Conservation (phyloP, 30 jellyfish, hydroid and myxozoan genomes). For the Turritopsis dohrnii region DNA sequence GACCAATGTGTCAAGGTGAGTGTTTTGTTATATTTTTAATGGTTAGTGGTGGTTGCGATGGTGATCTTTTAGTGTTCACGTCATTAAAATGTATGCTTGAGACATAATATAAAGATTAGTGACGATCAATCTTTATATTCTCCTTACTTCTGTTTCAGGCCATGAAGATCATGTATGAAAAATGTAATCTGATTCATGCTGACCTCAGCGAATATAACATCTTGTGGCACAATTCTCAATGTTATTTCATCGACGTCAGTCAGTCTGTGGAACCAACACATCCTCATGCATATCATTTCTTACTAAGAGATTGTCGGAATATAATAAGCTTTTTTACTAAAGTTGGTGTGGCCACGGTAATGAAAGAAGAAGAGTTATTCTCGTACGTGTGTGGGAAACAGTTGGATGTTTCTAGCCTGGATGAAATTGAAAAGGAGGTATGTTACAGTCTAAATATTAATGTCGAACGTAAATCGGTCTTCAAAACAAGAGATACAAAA, state of each 20-base stretch:
- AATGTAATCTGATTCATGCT: constrained; percentile 88
- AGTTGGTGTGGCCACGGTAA: constrained; percentile 52
- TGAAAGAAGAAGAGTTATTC: constrained; percentile 62
- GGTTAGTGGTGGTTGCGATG: too few species aligned
- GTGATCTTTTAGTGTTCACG: too few species aligned
- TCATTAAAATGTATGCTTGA: too few species aligned
- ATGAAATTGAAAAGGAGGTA: constrained; percentile 35
- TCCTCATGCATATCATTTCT: constrained; percentile 82
- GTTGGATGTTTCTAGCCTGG: constrained; percentile 48
- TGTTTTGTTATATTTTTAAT: too few species aligned
- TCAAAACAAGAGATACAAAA: too few species aligned
- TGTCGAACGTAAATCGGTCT: too few species aligned
- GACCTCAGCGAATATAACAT: constrained; percentile 94
- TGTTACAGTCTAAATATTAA: background rate
- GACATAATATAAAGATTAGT: too few species aligned
- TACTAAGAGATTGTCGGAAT: constrained; percentile 76
- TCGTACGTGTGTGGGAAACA: constrained; percentile 69
- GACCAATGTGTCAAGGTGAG: constrained; percentile 63
- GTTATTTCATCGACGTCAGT: constrained; percentile 87
- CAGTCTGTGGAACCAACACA: constrained; percentile 91
- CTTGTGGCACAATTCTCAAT: constrained; percentile 77
- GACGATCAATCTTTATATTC: background rate
- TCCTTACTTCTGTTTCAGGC: constrained; percentile 31
- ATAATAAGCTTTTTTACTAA: constrained; percentile 64
- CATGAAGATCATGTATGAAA: constrained; percentile 75